Base-by-base conservation (phyloP, 2,888 invertebrate species). In the Marasmarcha lunaedactyla region DNA sequence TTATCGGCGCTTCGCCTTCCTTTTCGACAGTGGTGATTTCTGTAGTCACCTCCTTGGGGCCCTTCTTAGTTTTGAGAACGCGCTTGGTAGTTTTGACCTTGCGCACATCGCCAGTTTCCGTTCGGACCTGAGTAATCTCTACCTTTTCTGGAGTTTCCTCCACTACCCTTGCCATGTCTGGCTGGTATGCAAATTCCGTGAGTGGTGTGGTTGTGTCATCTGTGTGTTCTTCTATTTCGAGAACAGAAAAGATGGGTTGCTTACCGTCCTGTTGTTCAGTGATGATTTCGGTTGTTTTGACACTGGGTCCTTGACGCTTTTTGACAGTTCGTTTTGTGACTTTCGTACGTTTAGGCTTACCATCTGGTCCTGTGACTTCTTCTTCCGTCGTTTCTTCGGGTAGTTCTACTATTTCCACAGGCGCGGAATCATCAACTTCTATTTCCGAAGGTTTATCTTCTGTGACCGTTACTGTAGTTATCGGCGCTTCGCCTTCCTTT, bases 201-300 rank as follows among this genome's bases (percentile, higher is more conserved):
- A 51, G 50, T 35, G 49, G 50, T 39, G 47, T 49, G 30, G 36
- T 20, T 15, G 52, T 47, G 37, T 59, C 57, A 26, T 58, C 51
- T 52, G 51, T 49, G 43, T 65, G 47, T 47, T 67, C 49, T 40
- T 69, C 70, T 48, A 68, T 52, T 35, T 63, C 61, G 36, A 68
- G 55, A 48, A 77, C 65, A 1, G 71, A 49, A 39, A 70, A 57
- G 53, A 76, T 52, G 48, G 83, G 60, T 62, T 71, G 50, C 51
- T 67, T 72, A 33, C 77, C 72, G 44, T 76, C 72, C 54, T 81
- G 77, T 51, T 81, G 73, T 45, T 69, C 46, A 1, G 79, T 63
- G n/a, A 45, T 54, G 54, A 70, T 51, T 41, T 69, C 40, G 3
- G 83, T 63, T 3, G 54, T 57, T 55, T 56, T 46, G 39, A 63